These are phyloP conservation scores for Melanogrammus aeglefinus DNA, from an alignment of 2,797 vertebrate genomes.

Conservation along the genomic window DNA sequence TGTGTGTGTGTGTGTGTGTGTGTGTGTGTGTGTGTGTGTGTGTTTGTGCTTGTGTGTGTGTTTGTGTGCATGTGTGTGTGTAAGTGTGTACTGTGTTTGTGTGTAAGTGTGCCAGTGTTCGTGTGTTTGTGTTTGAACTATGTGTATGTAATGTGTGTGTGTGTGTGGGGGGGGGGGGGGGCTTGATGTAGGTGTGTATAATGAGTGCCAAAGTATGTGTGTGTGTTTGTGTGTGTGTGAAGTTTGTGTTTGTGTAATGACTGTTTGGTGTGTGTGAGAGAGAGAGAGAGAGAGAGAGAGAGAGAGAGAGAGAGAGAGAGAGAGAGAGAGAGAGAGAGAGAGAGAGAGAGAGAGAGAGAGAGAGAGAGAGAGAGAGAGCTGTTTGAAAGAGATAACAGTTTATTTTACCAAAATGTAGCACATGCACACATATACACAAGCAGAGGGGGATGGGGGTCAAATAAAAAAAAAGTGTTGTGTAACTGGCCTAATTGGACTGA, in stretches of 20 bases:
- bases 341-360: neutral
- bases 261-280: neutral
- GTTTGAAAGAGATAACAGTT: constrained; percentile 62
- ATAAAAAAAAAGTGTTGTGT: constrained; percentile 49
- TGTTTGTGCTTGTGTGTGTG: neutral
- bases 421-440: constrained; percentile 18
- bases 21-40: constrained; percentile 1
- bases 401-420: constrained; percentile 23
- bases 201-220: neutral
- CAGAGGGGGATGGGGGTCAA: constrained; percentile 21
- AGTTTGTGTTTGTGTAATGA: neutral
- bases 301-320: neutral
- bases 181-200: constrained; percentile 14
- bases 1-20: constrained; percentile 13
- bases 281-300: neutral
- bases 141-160: neutral
- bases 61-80: constrained; percentile 16
- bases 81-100: constrained; percentile 1
- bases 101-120: constrained; percentile 22
- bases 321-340: constrained; percentile 10
- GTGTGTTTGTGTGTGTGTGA: neutral
- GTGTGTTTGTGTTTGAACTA: constrained; percentile 11
- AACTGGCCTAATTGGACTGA: constrained; percentile 57
- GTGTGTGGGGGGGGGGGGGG: no score
- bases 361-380: constrained; percentile 21